A percentile compares a stretch with the other conserved stretches of the same genome.
phyloP scores from a whole-genome alignment of 1,140 invertebrate genomes.

The Aphelinus certus region DNA sequence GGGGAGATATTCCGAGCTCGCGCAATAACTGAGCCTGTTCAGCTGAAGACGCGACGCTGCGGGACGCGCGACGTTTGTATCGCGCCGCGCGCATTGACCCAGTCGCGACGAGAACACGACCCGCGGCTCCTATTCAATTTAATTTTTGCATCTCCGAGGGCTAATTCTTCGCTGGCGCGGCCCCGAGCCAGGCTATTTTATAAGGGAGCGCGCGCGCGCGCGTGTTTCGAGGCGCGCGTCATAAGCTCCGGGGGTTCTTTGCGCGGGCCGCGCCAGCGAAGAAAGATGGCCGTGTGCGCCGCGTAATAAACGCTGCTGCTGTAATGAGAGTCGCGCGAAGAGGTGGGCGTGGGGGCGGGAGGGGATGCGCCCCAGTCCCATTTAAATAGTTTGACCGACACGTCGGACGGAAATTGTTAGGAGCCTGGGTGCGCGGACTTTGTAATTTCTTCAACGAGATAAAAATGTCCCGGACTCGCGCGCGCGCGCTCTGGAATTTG shows the following conservation, averaged over 20 bases:
- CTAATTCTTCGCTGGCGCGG: neutral
- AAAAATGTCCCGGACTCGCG: too few species aligned
- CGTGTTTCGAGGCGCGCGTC: neutral
- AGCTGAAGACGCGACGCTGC: too few species aligned
- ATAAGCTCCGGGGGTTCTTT: neutral
- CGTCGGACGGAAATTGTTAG: neutral
- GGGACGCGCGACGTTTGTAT: too few species aligned
- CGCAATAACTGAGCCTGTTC: too few species aligned
- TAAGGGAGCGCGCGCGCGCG: neutral
- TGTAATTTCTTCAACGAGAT: neutral
- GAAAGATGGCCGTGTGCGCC: neutral
- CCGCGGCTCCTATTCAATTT: slow-evolving; percentile 11
- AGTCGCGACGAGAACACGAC: slow-evolving; percentile 1
- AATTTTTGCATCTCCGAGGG: neutral
- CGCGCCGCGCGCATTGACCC: too few species aligned
- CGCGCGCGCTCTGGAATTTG: neutral
- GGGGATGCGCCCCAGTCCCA: neutral
- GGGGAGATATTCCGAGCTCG: too few species aligned
- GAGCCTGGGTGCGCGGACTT: neutral
- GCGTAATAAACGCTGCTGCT: neutral
- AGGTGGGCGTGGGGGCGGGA: neutral
- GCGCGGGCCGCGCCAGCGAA: neutral
- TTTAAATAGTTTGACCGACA: slow-evolving; percentile 11
- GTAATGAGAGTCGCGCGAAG: neutral
- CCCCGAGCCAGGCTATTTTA: too few species aligned